phyloP scores from a whole-genome alignment of 2,888 invertebrate species.

The Leptinotarsa tumamoca region DNA sequence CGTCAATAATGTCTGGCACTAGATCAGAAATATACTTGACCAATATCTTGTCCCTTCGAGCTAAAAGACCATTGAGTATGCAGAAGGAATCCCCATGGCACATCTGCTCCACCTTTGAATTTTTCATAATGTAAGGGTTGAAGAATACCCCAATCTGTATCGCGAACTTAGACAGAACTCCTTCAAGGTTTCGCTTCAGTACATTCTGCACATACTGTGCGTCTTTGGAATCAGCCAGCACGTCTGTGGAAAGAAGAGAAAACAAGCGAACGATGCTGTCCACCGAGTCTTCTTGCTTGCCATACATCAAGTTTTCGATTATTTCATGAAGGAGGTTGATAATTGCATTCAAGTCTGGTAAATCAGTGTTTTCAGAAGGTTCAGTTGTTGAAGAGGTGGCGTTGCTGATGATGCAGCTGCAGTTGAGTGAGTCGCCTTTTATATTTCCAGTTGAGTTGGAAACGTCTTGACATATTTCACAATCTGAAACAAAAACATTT shows the following conservation, averaged over 20 bases:
- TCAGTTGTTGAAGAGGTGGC: neutral
- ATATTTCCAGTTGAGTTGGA: no score
- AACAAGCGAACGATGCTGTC: neutral
- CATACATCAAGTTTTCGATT: neutral
- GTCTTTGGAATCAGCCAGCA: constrained; percentile 25
- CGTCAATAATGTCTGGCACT: constrained; percentile 24
- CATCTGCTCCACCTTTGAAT: constrained; percentile 16
- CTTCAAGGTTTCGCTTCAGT: constrained; percentile 9
- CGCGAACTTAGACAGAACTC: neutral
- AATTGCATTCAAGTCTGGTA: neutral
- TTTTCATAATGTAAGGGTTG: constrained; percentile 32
- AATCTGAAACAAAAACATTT: no score
- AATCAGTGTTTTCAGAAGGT: neutral
- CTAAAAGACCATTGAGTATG: constrained; percentile 16
- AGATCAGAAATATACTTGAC: constrained; percentile 13
- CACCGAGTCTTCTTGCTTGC: neutral
- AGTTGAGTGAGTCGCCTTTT: no score
- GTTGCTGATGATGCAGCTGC: no score
- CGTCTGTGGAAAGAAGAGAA: neutral
- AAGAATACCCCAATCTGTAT: constrained; percentile 1
- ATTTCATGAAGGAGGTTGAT: neutral
- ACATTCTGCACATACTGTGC: constrained; percentile 16
- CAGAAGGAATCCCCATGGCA: constrained; percentile 29
- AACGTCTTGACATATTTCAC: no score
- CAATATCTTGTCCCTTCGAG: constrained; percentile 8